Evolutionary conservation across 2,888 invertebrate species (phyloP).

Genomic region (Eristalinus sepulchralis): DNA sequence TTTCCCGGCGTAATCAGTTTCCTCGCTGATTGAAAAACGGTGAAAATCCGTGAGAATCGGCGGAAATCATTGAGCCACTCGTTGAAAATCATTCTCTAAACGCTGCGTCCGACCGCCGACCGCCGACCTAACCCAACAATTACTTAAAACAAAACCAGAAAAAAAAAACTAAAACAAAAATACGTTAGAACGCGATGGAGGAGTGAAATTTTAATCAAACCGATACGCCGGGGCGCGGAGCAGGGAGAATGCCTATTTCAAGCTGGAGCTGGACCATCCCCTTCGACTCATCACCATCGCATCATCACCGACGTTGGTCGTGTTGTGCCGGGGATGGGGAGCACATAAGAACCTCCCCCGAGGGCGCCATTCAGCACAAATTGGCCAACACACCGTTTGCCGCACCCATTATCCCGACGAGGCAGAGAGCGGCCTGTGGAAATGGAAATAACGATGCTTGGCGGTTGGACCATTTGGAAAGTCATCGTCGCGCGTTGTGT

Average conservation of each 20-base stretch:
- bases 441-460: background rate
- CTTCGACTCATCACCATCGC: background rate
- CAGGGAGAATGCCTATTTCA: background rate
- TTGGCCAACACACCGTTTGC: slow-evolving; percentile 25
- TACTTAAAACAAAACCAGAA: background rate
- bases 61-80: slow-evolving; percentile 10
- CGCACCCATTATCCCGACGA: background rate
- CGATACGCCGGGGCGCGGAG: background rate
- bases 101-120: slow-evolving; percentile 16
- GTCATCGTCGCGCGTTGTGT: slow-evolving; percentile 35
- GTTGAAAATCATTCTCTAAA: slow-evolving; percentile 11
- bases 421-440: background rate
- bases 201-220: slow-evolving; percentile 34
- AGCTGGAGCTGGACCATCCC: background rate
- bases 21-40: slow-evolving; percentile 34
- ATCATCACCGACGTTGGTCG: background rate
- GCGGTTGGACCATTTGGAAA: slow-evolving; percentile 17
- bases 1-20: slow-evolving; percentile 20
- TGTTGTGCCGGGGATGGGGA: background rate
- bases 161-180: slow-evolving; percentile 18
- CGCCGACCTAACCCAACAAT: slow-evolving; percentile 38
- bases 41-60: slow-evolving; percentile 19
- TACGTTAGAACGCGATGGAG: slow-evolving; percentile 6
- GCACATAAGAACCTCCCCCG: background rate
- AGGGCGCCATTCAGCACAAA: slow-evolving; percentile 17